Percentiles rank a stretch among this genome's conserved stretches.
These are phyloP conservation scores for Gasteruption jaculator DNA, from an alignment of 2,888 invertebrate genomes.

Conservation along the genomic window DNA sequence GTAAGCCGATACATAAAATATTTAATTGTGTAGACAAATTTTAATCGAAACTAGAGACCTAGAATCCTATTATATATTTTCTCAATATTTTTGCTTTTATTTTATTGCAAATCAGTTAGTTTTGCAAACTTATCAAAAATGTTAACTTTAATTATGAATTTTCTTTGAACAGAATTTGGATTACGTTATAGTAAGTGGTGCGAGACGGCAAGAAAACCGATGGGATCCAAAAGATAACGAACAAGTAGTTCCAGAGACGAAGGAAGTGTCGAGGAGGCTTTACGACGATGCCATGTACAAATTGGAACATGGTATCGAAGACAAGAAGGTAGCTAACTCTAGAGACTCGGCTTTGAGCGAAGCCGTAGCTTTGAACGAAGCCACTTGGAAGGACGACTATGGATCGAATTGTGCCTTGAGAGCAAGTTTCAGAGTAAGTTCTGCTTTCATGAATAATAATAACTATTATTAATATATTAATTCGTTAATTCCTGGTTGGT, in stretches of 20 bases:
- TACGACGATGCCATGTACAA: slow-evolving; percentile 98
- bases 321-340: slow-evolving; percentile 66
- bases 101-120: background rate
- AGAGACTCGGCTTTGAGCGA: slow-evolving; percentile 70
- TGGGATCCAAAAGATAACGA: slow-evolving; percentile 98
- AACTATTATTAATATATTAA: slow-evolving; percentile 6
- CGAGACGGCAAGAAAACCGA: slow-evolving; percentile 92
- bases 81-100: slow-evolving; percentile 9
- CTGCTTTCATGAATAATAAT: slow-evolving; percentile 1
- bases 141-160: background rate
- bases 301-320: slow-evolving; percentile 86
- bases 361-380: slow-evolving; percentile 74
- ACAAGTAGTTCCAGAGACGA: slow-evolving; percentile 88
- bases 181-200: slow-evolving; percentile 92
- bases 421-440: slow-evolving; percentile 76
- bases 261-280: slow-evolving; percentile 81
- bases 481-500: too few relatives aligned
- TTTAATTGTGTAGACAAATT: slow-evolving; percentile 6
- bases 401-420: slow-evolving; percentile 82
- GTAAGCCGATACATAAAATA: slow-evolving; percentile 57
- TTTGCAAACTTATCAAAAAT: background rate
- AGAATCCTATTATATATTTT: background rate
- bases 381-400: slow-evolving; percentile 89
- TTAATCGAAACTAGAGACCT: background rate
- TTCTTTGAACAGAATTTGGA: slow-evolving; percentile 75